These are phyloP conservation scores for Hemiscyllium ocellatum DNA, from an alignment of 2,113 vertebrate species.

Conservation along the genomic window DNA sequence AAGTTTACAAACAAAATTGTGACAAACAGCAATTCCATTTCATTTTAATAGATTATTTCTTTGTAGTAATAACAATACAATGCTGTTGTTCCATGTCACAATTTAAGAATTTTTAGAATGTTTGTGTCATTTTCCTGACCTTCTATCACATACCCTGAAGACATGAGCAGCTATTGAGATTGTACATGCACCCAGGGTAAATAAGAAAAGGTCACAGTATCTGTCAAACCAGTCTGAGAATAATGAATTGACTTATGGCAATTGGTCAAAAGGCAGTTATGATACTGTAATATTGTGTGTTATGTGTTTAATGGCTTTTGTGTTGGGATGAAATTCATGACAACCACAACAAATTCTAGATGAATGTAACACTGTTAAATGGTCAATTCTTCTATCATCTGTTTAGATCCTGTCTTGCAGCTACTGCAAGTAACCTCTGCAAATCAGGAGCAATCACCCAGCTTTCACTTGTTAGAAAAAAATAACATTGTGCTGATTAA, in stretches of 20 bases:
- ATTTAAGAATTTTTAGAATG: not conserved
- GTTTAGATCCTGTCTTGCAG: not conserved
- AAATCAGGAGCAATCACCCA: not conserved
- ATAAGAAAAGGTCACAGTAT: not conserved
- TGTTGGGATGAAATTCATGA: not conserved
- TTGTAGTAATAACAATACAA: not conserved
- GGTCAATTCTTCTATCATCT: not conserved
- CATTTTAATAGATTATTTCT: not conserved
- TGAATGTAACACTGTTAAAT: not conserved
- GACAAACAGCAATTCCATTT: not conserved
- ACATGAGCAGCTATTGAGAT: not conserved
- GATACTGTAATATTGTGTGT: not conserved
- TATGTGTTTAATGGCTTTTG: not conserved
- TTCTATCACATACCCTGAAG: not conserved
- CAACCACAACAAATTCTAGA: not conserved
- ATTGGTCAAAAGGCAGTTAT: not conserved
- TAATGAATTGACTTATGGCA: not conserved
- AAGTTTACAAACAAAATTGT: not conserved
- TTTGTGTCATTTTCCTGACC: not conserved
- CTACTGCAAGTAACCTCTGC: not conserved
- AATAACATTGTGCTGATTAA: not conserved
- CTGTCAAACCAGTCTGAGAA: not conserved
- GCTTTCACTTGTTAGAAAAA: not conserved
- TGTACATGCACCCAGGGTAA: not conserved
- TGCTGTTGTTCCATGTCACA: not conserved